phyloP scores from a whole-genome alignment of 2,113 vertebrate species.

The Calidris pygmaea region DNA sequence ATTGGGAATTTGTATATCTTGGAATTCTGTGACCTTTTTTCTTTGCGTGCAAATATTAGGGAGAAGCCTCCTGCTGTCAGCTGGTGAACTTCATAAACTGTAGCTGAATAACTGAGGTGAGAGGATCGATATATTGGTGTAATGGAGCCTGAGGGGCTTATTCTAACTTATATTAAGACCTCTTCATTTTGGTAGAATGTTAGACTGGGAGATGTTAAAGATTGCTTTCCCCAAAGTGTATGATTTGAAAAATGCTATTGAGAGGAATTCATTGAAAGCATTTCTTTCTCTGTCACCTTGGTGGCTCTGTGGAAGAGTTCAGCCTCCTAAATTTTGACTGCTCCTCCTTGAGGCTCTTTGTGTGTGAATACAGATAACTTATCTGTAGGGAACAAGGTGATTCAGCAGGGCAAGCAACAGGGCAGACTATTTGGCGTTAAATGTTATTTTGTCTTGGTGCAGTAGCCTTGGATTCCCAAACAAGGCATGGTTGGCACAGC shows the following conservation, averaged over 20 bases:
- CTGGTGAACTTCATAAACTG: background rate
- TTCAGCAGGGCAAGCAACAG: background rate
- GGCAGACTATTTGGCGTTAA: background rate
- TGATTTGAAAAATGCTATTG: background rate
- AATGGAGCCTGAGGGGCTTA: background rate
- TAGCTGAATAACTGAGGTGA: background rate
- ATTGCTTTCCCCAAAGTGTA: background rate
- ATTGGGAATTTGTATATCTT: background rate
- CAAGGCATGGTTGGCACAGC: background rate
- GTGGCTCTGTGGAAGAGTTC: background rate
- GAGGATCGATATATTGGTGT: background rate
- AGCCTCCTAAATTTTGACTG: background rate
- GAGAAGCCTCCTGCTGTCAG: background rate
- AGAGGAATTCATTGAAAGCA: background rate
- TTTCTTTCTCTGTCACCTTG: background rate
- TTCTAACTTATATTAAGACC: background rate
- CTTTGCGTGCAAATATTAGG: background rate
- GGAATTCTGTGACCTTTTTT: background rate
- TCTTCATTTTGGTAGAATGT: background rate
- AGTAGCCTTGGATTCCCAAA: background rate
- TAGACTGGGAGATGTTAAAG: background rate
- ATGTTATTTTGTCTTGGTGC: background rate
- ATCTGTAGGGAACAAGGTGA: background rate
- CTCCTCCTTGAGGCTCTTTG: background rate
- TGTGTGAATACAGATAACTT: background rate